A percentile compares a stretch with the other conserved stretches of the same genome.
phyloP scores from a whole-genome alignment of 2,888 invertebrate species.

The Blastobasis lacticolella region DNA sequence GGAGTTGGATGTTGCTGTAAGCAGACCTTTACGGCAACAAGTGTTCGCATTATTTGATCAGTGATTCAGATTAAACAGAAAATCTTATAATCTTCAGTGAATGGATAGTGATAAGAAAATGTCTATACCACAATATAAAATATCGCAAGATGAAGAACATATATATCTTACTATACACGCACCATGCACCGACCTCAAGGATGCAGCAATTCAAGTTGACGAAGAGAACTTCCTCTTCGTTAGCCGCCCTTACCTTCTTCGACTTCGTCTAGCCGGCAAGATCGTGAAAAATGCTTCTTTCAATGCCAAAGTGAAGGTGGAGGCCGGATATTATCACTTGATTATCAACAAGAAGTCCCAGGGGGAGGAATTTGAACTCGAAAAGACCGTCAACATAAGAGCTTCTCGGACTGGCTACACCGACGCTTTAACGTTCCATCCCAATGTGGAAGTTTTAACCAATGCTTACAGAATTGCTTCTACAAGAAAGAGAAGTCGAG shows the following conservation, averaged over 20 bases:
- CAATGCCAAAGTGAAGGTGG: slow-evolving; percentile 80
- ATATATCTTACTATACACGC: slow-evolving; percentile 83
- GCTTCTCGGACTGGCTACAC: slow-evolving; percentile 48
- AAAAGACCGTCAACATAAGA: slow-evolving; percentile 85
- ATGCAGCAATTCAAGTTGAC: slow-evolving; percentile 85
- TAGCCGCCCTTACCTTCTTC: slow-evolving; percentile 88
- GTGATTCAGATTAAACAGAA: no score
- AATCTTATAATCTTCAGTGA: no score
- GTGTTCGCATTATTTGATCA: no score
- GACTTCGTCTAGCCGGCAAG: slow-evolving; percentile 81
- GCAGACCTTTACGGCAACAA: no score
- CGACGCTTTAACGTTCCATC: slow-evolving; percentile 63
- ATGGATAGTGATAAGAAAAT: slow-evolving; percentile 55
- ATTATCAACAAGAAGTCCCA: slow-evolving; percentile 79
- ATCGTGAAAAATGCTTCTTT: slow-evolving; percentile 82
- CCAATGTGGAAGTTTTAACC: slow-evolving; percentile 56
- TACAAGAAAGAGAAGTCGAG: slow-evolving; percentile 37
- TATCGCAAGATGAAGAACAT: slow-evolving; percentile 80
- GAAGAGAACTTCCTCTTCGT: slow-evolving; percentile 84
- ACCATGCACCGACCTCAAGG: slow-evolving; percentile 85
- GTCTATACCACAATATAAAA: slow-evolving; percentile 87
- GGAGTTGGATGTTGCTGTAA: no score
- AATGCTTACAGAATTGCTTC: slow-evolving; percentile 54
- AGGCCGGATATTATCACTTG: slow-evolving; percentile 82
- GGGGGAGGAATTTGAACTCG: slow-evolving; percentile 85